A percentile compares a stretch with the other conserved stretches of the same genome.
These are phyloP conservation scores for Standfussiana lucernea DNA, from an alignment of 2,888 invertebrate genomes.

Conservation along the genomic window DNA sequence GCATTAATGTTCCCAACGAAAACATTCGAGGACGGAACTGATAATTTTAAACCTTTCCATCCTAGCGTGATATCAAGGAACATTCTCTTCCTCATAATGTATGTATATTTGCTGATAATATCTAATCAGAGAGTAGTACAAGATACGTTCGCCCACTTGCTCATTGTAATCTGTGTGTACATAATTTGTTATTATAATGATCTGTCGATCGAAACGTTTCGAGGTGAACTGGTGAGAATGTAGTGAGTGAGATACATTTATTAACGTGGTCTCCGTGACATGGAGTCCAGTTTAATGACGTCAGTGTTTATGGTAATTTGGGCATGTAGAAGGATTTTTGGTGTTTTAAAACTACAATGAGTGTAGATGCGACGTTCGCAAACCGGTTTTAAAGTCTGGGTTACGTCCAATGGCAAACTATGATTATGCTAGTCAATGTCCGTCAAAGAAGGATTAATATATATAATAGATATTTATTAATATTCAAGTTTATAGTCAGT, in stretches of 20 bases:
- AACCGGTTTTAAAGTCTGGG: neutral
- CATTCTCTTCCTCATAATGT: constrained; percentile 42
- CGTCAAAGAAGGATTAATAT: neutral
- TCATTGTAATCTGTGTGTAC: constrained; percentile 50
- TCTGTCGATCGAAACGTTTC: constrained; percentile 56
- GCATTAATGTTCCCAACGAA: constrained; percentile 18
- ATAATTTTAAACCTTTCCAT: neutral
- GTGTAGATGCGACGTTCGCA: neutral
- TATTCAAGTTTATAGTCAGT: neutral
- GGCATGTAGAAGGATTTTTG: constrained; percentile 17
- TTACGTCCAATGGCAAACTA: constrained; percentile 1
- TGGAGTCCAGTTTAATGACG: constrained; percentile 36
- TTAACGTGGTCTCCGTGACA: constrained; percentile 58
- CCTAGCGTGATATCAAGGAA: constrained; percentile 13
- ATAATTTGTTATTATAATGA: constrained; percentile 61
- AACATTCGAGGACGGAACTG: constrained; percentile 29
- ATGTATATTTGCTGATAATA: constrained; percentile 51
- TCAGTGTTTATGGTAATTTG: constrained; percentile 24
- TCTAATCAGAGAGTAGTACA: constrained; percentile 49
- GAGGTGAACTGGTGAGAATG: constrained; percentile 64
- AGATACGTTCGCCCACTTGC: constrained; percentile 57
- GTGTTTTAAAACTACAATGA: neutral
- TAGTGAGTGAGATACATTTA: constrained; percentile 55
- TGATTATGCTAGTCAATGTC: neutral
- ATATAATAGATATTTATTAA: neutral